These are phyloP conservation scores for Zaprionus nigranus DNA, from an alignment of 1,140 invertebrate species.

Conservation along the genomic window DNA sequence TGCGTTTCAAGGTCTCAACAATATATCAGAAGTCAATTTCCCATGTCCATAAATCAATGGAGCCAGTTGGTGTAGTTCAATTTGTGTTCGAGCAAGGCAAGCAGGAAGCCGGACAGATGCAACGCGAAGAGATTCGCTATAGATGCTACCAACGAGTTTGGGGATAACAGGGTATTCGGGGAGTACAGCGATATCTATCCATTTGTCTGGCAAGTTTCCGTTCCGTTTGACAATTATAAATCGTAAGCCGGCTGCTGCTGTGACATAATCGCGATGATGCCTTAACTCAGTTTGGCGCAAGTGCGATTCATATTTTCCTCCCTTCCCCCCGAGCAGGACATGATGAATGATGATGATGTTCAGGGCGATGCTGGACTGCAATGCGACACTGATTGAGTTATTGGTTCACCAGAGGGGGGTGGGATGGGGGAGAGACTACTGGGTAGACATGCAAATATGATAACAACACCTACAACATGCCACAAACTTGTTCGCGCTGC, in stretches of 20 bases:
- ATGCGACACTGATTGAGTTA: conserved; percentile 79
- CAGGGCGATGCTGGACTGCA: conserved; percentile 53
- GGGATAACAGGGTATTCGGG: neutral
- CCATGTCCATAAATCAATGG: conserved; percentile 67
- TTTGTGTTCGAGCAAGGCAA: conserved; percentile 32
- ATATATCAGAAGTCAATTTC: conserved; percentile 81
- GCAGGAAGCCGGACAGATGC: conserved; percentile 20
- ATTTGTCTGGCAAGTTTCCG: conserved; percentile 72
- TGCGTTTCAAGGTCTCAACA: conserved; percentile 61
- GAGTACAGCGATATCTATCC: conserved; percentile 42
- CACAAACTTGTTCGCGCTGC: conserved; percentile 67
- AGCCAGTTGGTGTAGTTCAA: conserved; percentile 54
- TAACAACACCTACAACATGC: conserved; percentile 78
- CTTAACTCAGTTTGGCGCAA: conserved; percentile 55
- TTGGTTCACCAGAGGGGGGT: conserved; percentile 38
- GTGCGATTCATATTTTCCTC: conserved; percentile 76
- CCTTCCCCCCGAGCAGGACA: conserved; percentile 17
- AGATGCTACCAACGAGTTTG: too few relatives aligned
- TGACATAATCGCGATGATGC: conserved; percentile 80
- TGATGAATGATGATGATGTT: conserved; percentile 64
- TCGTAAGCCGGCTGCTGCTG: conserved; percentile 72
- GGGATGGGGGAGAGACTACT: too few relatives aligned
- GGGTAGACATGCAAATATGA: conserved; percentile 65
- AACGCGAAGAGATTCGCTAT: neutral
- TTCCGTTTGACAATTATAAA: conserved; percentile 75